Percentiles rank a stretch among this genome's conserved stretches.
phyloP scores from a whole-genome alignment of 2,113 vertebrate species.

The Chlamydotis undulata region DNA sequence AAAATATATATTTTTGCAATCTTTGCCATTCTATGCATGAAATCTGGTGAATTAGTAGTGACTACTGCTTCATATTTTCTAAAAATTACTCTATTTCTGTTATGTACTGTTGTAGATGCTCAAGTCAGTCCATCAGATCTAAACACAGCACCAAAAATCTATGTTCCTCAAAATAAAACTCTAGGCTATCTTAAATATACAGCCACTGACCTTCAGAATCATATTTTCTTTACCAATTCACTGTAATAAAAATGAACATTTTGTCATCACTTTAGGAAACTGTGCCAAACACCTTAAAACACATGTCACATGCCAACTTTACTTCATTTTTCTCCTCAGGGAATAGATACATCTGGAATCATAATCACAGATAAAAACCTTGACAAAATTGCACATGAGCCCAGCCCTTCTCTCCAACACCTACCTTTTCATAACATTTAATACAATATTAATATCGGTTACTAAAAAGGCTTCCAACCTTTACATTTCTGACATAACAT shows the following conservation, averaged over 20 bases:
- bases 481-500: constrained; percentile 75
- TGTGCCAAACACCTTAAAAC: constrained; percentile 83
- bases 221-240: constrained; percentile 67
- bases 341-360: constrained; percentile 82
- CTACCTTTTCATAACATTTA: constrained; percentile 80
- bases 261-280: constrained; percentile 82
- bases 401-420: constrained; percentile 70
- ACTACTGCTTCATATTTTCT: constrained; percentile 9
- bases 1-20: not conserved
- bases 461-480: constrained; percentile 81
- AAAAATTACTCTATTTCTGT: constrained; percentile 7
- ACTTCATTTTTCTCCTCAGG: constrained; percentile 76
- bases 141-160: constrained; percentile 20
- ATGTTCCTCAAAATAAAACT: constrained; percentile 41
- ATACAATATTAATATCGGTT: constrained; percentile 83
- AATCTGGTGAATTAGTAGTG: not conserved
- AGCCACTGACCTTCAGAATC: constrained; percentile 67
- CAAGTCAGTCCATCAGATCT: constrained; percentile 29
- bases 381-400: constrained; percentile 81
- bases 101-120: constrained; percentile 40
- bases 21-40: not conserved
- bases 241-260: constrained; percentile 80
- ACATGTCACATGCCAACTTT: constrained; percentile 81
- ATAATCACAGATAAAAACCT: constrained; percentile 83
- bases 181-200: constrained; percentile 43